Evolutionary conservation across 2,113 vertebrate genomes (phyloP), one percentile per base, ranked within the genome.

Genomic region (Sceloporus undulatus): DNA sequence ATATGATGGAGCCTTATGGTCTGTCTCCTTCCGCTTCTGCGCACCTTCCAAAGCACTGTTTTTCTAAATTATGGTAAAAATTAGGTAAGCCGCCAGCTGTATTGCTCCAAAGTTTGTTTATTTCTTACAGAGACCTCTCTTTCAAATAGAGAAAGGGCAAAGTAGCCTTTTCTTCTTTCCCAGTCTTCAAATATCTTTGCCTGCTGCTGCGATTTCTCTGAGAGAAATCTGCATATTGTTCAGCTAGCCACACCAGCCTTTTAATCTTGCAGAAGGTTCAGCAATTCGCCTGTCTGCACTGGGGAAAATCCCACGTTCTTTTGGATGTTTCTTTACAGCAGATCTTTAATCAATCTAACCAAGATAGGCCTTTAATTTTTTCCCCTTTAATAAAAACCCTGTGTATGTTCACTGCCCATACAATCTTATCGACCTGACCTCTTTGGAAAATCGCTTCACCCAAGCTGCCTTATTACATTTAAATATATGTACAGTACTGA

Each of bases 321-420:
- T 68, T 18, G 92, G 91, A 90, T 92, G 89, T 85, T 93, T 88
- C 91, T 70, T 38, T 85, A 54, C 86, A 89, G 86, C 87, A 48
- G 91, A 92, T 93, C 95, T 92, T 95, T 95, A 96, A 96, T 96
- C 96, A 95, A 96, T 95, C 94, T 95, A 59, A 90, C 88, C 11
- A 91, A 87, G 85, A 76, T 9, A 80, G 81, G 42, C 62, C n/a
- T 88, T 77, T 77, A 34, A 14, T 75, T 79, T 68, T 68, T 34
- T n/a, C 9, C 0, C 27, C 27, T 34, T 25, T 23, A 10, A 79
- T 81, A 83, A 77, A 80, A 92, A 10, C 85, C 79, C 48, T 29
- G 87, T 88, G 88, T 79, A 56, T 42, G 38, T 88, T 86, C 94
- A 76, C 83, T 88, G 94, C 93, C 94, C 90, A 84, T 89, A 27